Conservation (phyloP, 2,113 vertebrate species). For the Fulmarus glacialis region DNA sequence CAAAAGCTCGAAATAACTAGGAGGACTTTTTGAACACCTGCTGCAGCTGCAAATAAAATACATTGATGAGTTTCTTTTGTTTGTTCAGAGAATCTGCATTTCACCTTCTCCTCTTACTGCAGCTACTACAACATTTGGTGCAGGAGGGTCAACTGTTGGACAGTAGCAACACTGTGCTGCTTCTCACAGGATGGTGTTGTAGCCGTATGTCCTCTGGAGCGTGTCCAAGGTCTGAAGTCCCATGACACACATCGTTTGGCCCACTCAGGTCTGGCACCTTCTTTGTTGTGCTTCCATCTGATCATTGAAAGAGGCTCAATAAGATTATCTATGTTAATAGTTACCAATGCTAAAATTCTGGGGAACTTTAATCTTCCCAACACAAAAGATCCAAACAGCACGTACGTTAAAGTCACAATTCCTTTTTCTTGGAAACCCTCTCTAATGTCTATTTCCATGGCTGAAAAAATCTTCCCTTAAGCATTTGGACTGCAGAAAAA, state of each 20-base stretch:
- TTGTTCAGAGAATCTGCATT: neutral
- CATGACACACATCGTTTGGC: accelerated
- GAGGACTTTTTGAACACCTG: neutral
- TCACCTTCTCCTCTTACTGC: neutral
- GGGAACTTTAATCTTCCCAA: neutral
- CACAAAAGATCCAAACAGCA: neutral
- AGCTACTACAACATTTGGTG: neutral
- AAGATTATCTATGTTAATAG: neutral
- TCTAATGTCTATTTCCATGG: neutral
- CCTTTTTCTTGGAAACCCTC: neutral
- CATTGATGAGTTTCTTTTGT: neutral
- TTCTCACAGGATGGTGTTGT: neutral
- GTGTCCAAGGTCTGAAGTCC: neutral
- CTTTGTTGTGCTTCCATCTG: neutral
- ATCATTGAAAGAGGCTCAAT: neutral
- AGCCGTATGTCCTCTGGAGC: neutral
- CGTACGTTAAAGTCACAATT: neutral
- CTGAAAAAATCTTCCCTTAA: neutral
- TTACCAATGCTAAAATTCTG: neutral
- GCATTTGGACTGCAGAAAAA: neutral
- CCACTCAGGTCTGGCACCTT: neutral
- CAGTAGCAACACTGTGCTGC: neutral
- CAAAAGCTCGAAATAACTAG: neutral
- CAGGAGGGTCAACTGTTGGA: neutral
- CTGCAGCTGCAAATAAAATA: neutral